Evolutionary conservation across 2,797 vertebrate species (phyloP).

Genomic region (Fistularia tabacaria): DNA sequence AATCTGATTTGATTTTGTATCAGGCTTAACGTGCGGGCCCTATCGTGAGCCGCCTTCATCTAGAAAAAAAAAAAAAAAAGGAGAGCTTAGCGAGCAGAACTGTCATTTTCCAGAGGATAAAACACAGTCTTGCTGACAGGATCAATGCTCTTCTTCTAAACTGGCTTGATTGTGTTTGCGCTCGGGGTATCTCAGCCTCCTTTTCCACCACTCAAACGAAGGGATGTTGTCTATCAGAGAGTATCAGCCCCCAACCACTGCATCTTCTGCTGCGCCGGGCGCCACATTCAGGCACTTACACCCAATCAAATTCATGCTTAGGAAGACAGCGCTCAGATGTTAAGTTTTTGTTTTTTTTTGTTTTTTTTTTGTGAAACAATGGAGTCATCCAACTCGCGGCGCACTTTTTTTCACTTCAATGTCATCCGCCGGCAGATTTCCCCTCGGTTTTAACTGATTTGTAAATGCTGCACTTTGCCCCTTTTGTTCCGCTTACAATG

Average conservation of each 20-base stretch:
- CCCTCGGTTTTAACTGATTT: constrained; percentile 65
- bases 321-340: constrained; percentile 35
- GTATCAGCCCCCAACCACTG: constrained; percentile 10
- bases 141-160: constrained; percentile 42
- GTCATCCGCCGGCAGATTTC: constrained; percentile 67
- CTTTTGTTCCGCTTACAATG: constrained; percentile 69
- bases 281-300: constrained; percentile 34
- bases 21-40: constrained; percentile 36
- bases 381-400: constrained; percentile 38
- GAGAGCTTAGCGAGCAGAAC: constrained; percentile 55
- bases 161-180: constrained; percentile 35
- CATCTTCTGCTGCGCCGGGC: constrained; percentile 17
- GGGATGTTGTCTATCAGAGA: constrained; percentile 35
- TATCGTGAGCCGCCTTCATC: constrained; percentile 49
- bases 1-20: constrained; percentile 60
- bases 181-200: constrained; percentile 13
- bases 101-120: constrained; percentile 55
- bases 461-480: constrained; percentile 62
- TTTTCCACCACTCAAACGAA: constrained; percentile 40
- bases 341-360: not conserved
- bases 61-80: constrained; percentile 26
- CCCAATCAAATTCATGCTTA: constrained; percentile 32
- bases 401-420: constrained; percentile 70
- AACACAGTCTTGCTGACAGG: constrained; percentile 43
- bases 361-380: constrained; percentile 51